These are phyloP conservation scores for Diachasmimorpha longicaudata DNA, from an alignment of 1,140 invertebrate genomes.

Conservation along the genomic window DNA sequence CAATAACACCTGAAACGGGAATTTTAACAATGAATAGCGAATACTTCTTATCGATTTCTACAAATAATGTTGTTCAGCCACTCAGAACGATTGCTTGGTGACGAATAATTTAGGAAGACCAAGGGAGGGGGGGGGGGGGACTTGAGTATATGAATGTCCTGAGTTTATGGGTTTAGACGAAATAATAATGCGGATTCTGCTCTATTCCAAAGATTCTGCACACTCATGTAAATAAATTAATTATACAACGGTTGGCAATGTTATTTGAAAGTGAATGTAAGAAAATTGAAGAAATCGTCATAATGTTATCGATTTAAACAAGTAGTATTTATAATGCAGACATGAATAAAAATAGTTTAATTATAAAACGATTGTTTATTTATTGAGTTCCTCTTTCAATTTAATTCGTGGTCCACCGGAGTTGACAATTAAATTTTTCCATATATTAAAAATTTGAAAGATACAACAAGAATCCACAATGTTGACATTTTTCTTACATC, in stretches of 20 bases:
- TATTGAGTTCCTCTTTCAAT: too few relatives aligned
- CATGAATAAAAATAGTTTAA: slow-evolving; percentile 30
- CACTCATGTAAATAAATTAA: slow-evolving; percentile 33
- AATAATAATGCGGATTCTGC: slow-evolving; percentile 22
- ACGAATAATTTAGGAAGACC: not conserved
- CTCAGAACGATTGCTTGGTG: not conserved
- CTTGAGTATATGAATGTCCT: not conserved
- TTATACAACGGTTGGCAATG: slow-evolving; percentile 15
- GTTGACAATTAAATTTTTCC: too few relatives aligned
- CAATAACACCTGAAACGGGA: too few relatives aligned
- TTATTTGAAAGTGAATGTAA: slow-evolving; percentile 8
- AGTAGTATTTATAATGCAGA: slow-evolving; percentile 34
- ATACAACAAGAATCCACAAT: too few relatives aligned
- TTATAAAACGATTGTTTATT: not conserved
- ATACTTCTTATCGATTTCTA: not conserved
- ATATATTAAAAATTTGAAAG: too few relatives aligned
- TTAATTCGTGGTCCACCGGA: too few relatives aligned
- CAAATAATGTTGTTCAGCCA: not conserved
- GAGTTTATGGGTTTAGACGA: slow-evolving; percentile 1
- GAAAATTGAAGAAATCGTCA: slow-evolving; percentile 10
- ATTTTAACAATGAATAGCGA: too few relatives aligned
- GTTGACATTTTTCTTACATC: too few relatives aligned
- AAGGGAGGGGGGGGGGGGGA: not conserved
- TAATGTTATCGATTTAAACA: slow-evolving; percentile 25
- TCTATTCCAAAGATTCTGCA: slow-evolving; percentile 34